Evolutionary conservation across 2,888 invertebrate species (phyloP), one percentile per base, ranked within the genome.

Genomic region (Siphonodentalium dalli): DNA sequence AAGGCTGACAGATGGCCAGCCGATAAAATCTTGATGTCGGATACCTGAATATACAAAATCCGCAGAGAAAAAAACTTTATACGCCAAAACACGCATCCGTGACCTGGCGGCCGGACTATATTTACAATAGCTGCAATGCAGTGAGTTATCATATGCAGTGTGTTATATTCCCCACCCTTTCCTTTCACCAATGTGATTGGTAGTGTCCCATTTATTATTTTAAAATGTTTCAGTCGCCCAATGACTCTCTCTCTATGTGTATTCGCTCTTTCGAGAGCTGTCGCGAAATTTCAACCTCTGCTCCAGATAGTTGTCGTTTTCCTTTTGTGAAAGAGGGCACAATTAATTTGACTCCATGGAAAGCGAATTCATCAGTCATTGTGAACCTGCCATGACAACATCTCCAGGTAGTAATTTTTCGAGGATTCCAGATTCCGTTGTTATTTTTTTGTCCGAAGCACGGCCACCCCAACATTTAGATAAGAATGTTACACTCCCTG

Each of bases 391-490:
- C 8, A 48, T 27, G 15, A 48, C 33, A 7, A 24, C 15, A 29
- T 48, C 48, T 4, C 48, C 41, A 18, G 40, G 39, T 15, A 40
- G 18, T 15, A 41, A 27, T 11, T 26, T 42, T n/a, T 28, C 39
- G 21, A 48, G 15, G 18, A 47, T 5, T 15, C 47, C 40, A 13
- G 39, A 26, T 5, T 40, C 27, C 21, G 13, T 1, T 11, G 27
- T 41, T 21, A 40, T 13, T 11, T 24, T 24, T 43, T 26, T 1
- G 27, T 47, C 39, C 40, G 18, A 18, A 8, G 21, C 49, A n/a
- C 42, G 29, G 28, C 49, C 49, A 27, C 45, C 45, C 45, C 45
- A 45, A 15, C 33, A 33, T n/a, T 13, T 45, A 20, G 45, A 45
- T 1, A 34, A 20, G 15, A 34, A 45, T 21, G 45, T 26, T 5